These are phyloP conservation scores for Dolichotis patagonum DNA, from an alignment of 2,113 vertebrate species.

Conservation along the genomic window DNA sequence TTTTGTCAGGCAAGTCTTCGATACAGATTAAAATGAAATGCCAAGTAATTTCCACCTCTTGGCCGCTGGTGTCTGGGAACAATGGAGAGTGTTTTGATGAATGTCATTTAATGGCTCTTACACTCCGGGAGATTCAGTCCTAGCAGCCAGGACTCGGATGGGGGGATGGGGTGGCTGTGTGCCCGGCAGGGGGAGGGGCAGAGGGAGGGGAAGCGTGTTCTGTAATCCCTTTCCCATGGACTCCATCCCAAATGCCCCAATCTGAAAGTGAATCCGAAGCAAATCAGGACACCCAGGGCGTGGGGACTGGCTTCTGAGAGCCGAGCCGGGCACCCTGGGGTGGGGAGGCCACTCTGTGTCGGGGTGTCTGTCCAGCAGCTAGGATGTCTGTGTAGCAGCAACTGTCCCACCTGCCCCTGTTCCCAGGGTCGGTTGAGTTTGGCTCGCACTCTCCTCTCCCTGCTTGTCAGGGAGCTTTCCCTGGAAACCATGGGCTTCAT, in stretches of 20 bases:
- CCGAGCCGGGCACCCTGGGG: neutral
- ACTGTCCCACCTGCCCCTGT: neutral
- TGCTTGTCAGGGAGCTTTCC: neutral
- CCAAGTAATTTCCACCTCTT: constrained; percentile 74
- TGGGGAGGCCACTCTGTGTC: neutral
- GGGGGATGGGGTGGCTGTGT: neutral
- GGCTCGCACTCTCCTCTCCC: neutral
- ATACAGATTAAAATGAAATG: constrained; percentile 73
- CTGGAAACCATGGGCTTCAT: neutral
- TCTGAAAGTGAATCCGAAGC: constrained; percentile 64
- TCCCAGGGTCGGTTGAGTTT: neutral
- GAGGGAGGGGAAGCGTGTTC: neutral
- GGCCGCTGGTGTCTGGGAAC: constrained; percentile 70
- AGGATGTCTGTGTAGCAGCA: too few relatives aligned
- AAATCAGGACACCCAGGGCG: constrained; percentile 70
- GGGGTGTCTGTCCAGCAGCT: too few relatives aligned
- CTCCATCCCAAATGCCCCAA: neutral
- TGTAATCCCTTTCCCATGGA: neutral
- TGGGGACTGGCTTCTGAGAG: constrained; percentile 54
- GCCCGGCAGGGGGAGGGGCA: too few relatives aligned
- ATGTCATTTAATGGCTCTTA: constrained; percentile 26
- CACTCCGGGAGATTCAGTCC: neutral
- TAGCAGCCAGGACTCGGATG: neutral
- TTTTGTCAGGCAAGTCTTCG: constrained; percentile 83
- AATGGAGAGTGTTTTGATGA: constrained; percentile 75